phyloP scores from a whole-genome alignment of 2,797 vertebrate genomes.

The Lepilemur ruficaudatus region DNA sequence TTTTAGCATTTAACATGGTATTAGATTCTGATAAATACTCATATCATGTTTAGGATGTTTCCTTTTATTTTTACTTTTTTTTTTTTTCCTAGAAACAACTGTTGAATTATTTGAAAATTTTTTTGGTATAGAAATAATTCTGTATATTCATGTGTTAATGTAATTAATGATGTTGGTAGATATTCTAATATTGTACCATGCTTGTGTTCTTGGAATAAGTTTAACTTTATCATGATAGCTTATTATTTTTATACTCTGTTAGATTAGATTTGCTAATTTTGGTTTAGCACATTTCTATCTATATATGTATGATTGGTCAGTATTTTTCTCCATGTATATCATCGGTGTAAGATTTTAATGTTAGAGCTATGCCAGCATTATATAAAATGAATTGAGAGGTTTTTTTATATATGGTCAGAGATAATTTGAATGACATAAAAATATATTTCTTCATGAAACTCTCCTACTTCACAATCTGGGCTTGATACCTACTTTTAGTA shows the following conservation, averaged over 20 bases:
- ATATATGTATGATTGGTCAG: not conserved
- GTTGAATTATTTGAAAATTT: not conserved
- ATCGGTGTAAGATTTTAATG: not conserved
- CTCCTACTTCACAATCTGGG: not conserved
- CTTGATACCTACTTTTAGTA: not conserved
- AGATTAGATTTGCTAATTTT: not conserved
- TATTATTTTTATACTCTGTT: constrained; percentile 16
- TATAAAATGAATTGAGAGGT: not conserved
- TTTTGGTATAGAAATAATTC: not conserved
- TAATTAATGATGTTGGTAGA: not conserved
- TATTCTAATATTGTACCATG: not conserved
- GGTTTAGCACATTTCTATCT: not conserved
- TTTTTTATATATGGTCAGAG: not conserved
- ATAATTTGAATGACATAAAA: not conserved
- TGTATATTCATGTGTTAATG: not conserved
- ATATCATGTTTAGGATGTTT: not conserved
- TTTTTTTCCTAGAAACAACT: not conserved
- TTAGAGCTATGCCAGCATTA: not conserved
- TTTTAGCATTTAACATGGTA: not conserved
- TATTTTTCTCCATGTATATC: not conserved
- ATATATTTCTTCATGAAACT: not conserved
- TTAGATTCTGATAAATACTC: not conserved
- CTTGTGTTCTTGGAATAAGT: not conserved
- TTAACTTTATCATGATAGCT: not conserved
- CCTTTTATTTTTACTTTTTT: not conserved